Percentiles rank a stretch among this genome's conserved stretches.
These are phyloP conservation scores for Bombus turneri DNA, from an alignment of 1,140 invertebrate species.

Conservation along the genomic window DNA sequence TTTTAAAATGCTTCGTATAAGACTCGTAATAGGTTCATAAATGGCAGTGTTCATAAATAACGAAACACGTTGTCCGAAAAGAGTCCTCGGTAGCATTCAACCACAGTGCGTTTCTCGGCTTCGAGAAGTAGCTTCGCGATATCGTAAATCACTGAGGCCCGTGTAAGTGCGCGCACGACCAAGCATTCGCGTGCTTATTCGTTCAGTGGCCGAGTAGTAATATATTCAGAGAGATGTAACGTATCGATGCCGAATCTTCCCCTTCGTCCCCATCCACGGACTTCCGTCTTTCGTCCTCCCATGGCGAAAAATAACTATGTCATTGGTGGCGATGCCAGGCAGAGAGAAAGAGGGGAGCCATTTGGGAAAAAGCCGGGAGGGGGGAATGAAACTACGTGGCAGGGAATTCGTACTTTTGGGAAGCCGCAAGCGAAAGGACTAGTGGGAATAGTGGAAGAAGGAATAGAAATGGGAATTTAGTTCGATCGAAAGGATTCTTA, in stretches of 20 bases:
- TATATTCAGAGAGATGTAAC: slow-evolving; percentile 66
- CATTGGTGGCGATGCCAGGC: slow-evolving; percentile 30
- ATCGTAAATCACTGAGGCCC: slow-evolving; percentile 67
- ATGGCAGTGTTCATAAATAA: slow-evolving; percentile 13
- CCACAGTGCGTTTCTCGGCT: slow-evolving; percentile 25
- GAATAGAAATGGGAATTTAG: slow-evolving; percentile 53
- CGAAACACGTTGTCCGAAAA: neutral
- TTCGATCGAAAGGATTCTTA: slow-evolving; percentile 49
- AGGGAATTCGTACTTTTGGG: slow-evolving; percentile 50
- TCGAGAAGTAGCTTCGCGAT: slow-evolving; percentile 62
- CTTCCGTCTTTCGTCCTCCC: neutral
- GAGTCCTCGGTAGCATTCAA: too few relatives aligned
- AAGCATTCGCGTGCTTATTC: slow-evolving; percentile 1
- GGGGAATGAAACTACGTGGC: slow-evolving; percentile 48
- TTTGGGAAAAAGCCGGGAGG: slow-evolving; percentile 29
- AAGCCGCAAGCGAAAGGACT: slow-evolving; percentile 58
- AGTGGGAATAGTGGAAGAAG: slow-evolving; percentile 25
- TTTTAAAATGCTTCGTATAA: neutral
- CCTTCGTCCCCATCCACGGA: neutral
- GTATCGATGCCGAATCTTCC: slow-evolving; percentile 64
- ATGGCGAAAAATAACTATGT: slow-evolving; percentile 62
- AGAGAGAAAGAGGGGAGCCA: slow-evolving; percentile 50
- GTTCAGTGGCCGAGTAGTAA: slow-evolving; percentile 44
- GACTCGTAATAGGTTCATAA: too few relatives aligned
- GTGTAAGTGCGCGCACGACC: too few relatives aligned